phyloP scores from a whole-genome alignment of 2,888 invertebrate genomes.

The Acanthacorydalis orientalis region DNA sequence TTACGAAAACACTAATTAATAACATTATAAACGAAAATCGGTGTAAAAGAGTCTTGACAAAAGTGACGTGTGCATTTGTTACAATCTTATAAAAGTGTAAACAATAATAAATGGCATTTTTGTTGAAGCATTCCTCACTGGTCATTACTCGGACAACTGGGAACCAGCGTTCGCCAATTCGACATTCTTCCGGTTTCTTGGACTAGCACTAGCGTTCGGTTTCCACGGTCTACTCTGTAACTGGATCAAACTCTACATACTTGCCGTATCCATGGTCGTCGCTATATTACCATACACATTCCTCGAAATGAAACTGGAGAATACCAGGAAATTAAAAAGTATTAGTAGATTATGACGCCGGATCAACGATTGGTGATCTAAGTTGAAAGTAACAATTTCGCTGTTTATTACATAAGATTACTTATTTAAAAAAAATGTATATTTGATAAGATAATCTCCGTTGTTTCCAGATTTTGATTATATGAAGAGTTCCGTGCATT shows the following conservation, averaged over 20 bases:
- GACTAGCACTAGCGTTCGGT: slow-evolving; percentile 43
- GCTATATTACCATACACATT: slow-evolving; percentile 35
- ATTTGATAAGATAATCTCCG: too few species aligned
- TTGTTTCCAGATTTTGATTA: too few species aligned
- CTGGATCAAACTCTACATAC: slow-evolving; percentile 27
- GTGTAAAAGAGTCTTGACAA: too few species aligned
- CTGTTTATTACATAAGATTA: too few species aligned
- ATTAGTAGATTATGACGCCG: slow-evolving; percentile 24
- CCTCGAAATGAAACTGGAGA: slow-evolving; percentile 31
- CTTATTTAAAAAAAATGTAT: too few species aligned
- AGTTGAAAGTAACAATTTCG: too few species aligned
- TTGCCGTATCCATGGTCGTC: slow-evolving; percentile 30
- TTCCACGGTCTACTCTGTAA: slow-evolving; percentile 45
- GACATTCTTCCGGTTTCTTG: slow-evolving; percentile 35
- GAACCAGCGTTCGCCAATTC: slow-evolving; percentile 34
- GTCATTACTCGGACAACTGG: slow-evolving; percentile 26
- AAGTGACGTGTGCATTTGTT: too few species aligned
- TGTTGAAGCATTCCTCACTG: slow-evolving; percentile 25
- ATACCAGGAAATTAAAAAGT: slow-evolving; percentile 20
- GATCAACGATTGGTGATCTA: slow-evolving; percentile 8
- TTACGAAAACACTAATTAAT: too few species aligned
- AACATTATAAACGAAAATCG: too few species aligned
- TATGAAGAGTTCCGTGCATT: too few species aligned
- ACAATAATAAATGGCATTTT: neutral
- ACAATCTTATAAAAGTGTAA: too few species aligned